phyloP scores from a whole-genome alignment of 2,113 vertebrate species.

The Dunckerocampus dactyliophorus region DNA sequence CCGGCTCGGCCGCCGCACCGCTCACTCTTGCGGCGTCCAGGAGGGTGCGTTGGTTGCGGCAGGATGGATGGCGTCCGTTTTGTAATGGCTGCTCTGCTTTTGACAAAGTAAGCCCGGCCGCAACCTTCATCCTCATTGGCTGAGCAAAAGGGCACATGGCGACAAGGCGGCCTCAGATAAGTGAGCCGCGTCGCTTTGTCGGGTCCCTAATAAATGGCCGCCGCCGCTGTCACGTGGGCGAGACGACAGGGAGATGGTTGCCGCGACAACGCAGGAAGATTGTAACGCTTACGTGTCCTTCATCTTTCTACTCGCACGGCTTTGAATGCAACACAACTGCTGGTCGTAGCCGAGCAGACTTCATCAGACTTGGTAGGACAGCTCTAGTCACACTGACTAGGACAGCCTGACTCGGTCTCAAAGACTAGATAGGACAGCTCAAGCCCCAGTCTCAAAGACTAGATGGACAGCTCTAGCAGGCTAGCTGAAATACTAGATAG shows the following conservation, averaged over 20 bases:
- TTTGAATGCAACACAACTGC: too few species aligned
- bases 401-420: too few species aligned
- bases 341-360: too few species aligned
- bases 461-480: too few species aligned
- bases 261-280: constrained; percentile 42
- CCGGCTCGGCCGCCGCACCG: constrained; percentile 35
- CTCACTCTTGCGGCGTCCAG: constrained; percentile 47
- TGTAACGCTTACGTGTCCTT: too few species aligned
- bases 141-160: constrained; percentile 56
- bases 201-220: constrained; percentile 46
- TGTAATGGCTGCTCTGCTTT: constrained; percentile 62
- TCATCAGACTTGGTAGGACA: too few species aligned
- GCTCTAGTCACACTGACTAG: too few species aligned
- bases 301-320: too few species aligned
- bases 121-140: constrained; percentile 66
- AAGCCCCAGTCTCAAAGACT: too few species aligned
- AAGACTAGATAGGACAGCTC: too few species aligned
- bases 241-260: constrained; percentile 48
- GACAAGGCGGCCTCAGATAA: constrained; percentile 54
- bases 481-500: too few species aligned
- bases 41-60: constrained; percentile 36
- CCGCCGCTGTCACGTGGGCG: constrained; percentile 37
- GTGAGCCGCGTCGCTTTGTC: constrained; percentile 47
- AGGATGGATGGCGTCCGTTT: constrained; percentile 57
- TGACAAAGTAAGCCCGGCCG: constrained; percentile 60